Evolutionary conservation across 1,140 invertebrate species (phyloP).

Genomic region (Ceratosolen fusciceps): DNA sequence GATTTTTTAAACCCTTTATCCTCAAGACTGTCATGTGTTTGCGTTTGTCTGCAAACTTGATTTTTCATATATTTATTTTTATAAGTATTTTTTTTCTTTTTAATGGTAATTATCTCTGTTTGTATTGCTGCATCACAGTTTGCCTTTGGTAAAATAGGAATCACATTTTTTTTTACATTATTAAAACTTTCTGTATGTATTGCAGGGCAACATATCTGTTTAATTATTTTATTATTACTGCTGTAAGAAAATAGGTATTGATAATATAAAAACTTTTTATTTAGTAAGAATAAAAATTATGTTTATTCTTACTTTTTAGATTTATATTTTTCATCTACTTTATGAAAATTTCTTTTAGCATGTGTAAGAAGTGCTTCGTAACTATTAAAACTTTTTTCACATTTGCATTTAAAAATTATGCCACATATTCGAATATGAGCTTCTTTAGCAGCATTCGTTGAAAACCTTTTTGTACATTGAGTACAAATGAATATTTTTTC

Average conservation of each 20-base stretch:
- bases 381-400: conserved; percentile 70
- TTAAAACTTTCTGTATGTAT: not conserved
- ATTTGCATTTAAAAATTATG: conserved; percentile 71
- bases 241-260: not conserved
- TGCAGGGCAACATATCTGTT: not conserved
- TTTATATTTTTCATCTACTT: conserved; percentile 65
- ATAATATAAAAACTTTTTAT: not conserved
- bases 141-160: conserved; percentile 60
- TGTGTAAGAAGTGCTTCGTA: conserved; percentile 76
- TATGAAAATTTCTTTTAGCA: conserved; percentile 72
- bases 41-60: conserved; percentile 69
- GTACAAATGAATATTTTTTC: conserved; percentile 72
- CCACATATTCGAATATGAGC: conserved; percentile 72
- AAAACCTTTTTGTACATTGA: conserved; percentile 74
- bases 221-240: conserved; percentile 5
- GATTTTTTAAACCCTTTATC: conserved; percentile 61
- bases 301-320: conserved; percentile 57
- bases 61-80: conserved; percentile 58
- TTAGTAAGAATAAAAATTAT: not conserved
- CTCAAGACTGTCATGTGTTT: conserved; percentile 64
- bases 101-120: conserved; percentile 64
- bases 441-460: conserved; percentile 69
- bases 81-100: conserved; percentile 53
- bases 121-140: conserved; percentile 63
- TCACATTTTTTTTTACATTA: conserved; percentile 43